phyloP scores from a whole-genome alignment of 1,140 invertebrate species.

The Diorhabda sublineata region DNA sequence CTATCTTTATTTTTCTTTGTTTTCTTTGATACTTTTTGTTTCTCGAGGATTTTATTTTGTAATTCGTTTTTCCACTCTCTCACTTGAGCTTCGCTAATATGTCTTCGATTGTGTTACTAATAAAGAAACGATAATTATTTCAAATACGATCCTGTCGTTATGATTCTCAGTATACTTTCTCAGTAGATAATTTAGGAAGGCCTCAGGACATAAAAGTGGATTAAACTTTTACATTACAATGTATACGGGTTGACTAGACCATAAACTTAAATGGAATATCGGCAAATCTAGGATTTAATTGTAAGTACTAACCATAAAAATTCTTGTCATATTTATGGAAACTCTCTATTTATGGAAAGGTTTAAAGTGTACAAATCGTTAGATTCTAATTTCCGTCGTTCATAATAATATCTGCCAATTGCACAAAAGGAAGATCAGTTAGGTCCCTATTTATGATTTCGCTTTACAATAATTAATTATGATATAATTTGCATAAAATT shows the following conservation, averaged over 20 bases:
- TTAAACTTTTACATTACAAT: conserved; percentile 7
- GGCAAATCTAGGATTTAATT: conserved; percentile 6
- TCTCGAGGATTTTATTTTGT: too few species aligned
- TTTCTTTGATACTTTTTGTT: too few species aligned
- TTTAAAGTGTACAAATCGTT: background rate
- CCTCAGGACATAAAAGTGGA: conserved; percentile 8
- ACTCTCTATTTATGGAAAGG: background rate
- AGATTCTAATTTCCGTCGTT: background rate
- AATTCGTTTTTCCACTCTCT: too few species aligned
- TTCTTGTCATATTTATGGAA: background rate
- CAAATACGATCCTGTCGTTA: background rate
- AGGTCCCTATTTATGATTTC: background rate
- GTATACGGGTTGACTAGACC: conserved; percentile 6
- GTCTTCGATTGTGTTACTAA: too few species aligned
- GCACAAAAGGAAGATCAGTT: background rate
- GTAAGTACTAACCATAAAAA: background rate
- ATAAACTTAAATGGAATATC: conserved; percentile 14
- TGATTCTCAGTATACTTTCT: conserved; percentile 10
- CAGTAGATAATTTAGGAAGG: conserved; percentile 12
- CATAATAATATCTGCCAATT: background rate
- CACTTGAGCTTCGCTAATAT: too few species aligned
- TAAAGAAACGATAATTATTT: too few species aligned
- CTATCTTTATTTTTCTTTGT: too few species aligned
- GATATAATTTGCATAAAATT: too few species aligned
- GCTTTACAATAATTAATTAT: too few species aligned